Conservation (phyloP, 2,888 invertebrate genomes). For the Parapristionchus giblindavisi region DNA sequence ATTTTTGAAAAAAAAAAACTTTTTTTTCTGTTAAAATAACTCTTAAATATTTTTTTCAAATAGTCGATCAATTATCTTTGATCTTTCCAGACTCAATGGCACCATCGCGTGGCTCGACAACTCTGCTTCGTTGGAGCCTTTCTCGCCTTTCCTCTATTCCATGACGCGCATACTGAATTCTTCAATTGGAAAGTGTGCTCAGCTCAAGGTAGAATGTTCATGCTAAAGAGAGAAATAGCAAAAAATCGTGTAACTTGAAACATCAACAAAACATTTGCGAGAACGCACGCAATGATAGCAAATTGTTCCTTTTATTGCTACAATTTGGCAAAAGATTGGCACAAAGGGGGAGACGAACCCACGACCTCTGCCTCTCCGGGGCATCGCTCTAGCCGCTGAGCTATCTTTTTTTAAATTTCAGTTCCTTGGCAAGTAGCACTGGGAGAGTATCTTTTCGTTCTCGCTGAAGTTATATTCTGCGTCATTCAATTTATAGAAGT, state of each 20-base stretch:
- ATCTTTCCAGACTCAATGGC: neutral
- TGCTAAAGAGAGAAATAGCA: too few relatives aligned
- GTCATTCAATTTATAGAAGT: neutral
- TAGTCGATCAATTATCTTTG: neutral
- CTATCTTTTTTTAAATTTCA: neutral
- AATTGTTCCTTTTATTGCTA: too few relatives aligned
- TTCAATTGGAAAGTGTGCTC: conserved; percentile 16
- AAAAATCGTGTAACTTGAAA: too few relatives aligned
- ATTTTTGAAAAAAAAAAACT: too few relatives aligned
- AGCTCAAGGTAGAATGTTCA: neutral
- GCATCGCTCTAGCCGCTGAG: too few relatives aligned
- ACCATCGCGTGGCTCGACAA: neutral
- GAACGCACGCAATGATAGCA: too few relatives aligned
- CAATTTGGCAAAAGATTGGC: too few relatives aligned
- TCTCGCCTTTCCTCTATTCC: conserved; percentile 14
- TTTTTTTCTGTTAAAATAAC: too few relatives aligned
- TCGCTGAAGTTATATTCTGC: neutral
- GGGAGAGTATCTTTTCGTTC: neutral
- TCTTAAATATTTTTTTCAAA: too few relatives aligned
- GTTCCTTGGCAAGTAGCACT: conserved; percentile 27
- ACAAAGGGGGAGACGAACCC: neutral
- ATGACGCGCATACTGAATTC: conserved; percentile 23
- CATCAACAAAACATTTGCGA: neutral
- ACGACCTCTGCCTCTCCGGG: too few relatives aligned
- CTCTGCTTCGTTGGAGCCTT: conserved; percentile 12